A percentile compares a stretch with the other conserved stretches of the same genome.
Evolutionary conservation across 1,140 invertebrate species (phyloP).

Genomic region (Rhagoletis zephyria): DNA sequence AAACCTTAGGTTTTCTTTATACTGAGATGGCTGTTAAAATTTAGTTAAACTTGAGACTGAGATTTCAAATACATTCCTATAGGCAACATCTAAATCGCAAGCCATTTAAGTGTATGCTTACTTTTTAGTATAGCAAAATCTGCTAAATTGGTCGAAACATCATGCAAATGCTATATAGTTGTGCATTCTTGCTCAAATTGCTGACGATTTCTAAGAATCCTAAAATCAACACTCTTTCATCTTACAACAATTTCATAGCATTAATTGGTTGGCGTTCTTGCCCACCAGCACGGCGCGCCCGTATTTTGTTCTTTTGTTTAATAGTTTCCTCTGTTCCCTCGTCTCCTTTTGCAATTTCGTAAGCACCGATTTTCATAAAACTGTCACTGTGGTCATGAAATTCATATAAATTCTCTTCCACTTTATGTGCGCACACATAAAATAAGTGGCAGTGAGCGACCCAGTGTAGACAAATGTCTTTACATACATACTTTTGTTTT

Average conservation of each 20-base stretch:
- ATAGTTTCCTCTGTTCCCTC: background rate
- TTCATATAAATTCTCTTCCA: conserved; percentile 7
- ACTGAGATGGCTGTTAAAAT: too few relatives aligned
- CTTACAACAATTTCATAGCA: background rate
- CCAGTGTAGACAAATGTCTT: too few relatives aligned
- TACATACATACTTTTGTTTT: too few relatives aligned
- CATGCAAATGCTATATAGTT: background rate
- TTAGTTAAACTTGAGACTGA: too few relatives aligned
- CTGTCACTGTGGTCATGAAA: conserved; percentile 24
- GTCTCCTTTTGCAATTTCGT: background rate
- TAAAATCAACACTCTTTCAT: background rate
- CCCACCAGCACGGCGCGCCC: too few relatives aligned
- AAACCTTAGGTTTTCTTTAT: too few relatives aligned
- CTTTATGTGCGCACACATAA: background rate
- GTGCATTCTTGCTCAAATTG: background rate
- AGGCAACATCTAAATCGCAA: too few relatives aligned
- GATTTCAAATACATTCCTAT: too few relatives aligned
- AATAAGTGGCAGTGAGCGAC: background rate
- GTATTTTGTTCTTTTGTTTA: background rate
- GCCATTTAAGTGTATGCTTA: too few relatives aligned
- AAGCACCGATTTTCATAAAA: conserved; percentile 41
- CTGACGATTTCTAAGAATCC: background rate
- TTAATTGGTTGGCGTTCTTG: background rate
- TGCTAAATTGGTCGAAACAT: background rate
- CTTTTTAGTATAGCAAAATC: too few relatives aligned